Conservation (phyloP, 1,140 invertebrate species). For the Drosophila rhopaloa region DNA sequence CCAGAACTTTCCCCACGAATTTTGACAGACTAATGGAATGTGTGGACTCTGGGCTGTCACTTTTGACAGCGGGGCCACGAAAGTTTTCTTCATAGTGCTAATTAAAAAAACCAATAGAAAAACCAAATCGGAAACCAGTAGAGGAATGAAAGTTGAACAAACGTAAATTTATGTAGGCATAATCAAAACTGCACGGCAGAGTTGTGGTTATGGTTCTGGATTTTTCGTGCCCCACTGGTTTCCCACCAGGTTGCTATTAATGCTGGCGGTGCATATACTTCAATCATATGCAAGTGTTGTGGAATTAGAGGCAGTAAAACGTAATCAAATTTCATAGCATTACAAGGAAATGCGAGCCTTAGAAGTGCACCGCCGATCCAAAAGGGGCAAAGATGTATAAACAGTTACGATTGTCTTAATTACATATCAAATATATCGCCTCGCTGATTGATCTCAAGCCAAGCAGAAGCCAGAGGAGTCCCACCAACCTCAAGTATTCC, state of each 20-base stretch:
- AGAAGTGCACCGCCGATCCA: conserved; percentile 30
- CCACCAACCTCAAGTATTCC: conserved; percentile 8
- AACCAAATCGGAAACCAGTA: conserved; percentile 15
- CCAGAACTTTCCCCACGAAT: conserved; percentile 29
- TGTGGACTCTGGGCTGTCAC: conserved; percentile 57
- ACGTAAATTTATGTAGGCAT: conserved; percentile 27
- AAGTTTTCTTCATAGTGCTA: conserved; percentile 32
- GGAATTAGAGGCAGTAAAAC: conserved; percentile 59
- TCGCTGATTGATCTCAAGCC: conserved; percentile 65
- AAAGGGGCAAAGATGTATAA: conserved; percentile 7
- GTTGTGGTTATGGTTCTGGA: conserved; percentile 32
- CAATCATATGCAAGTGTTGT: conserved; percentile 69
- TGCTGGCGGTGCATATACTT: conserved; percentile 27
- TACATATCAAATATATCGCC: conserved; percentile 80
- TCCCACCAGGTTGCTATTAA: conserved; percentile 17
- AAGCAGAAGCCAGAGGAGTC: background rate
- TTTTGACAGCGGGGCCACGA: conserved; percentile 37
- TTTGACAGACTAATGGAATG: conserved; percentile 51
- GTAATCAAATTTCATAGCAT: conserved; percentile 70
- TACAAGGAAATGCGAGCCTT: conserved; percentile 46
- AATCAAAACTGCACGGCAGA: conserved; percentile 55
- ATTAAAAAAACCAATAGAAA: conserved; percentile 60
- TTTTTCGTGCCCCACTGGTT: conserved; percentile 15
- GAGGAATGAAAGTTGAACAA: conserved; percentile 23
- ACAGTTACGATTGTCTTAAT: conserved; percentile 72